Evolutionary conservation across 1,140 invertebrate species (phyloP).

Genomic region (Hylaeus anthracinus): DNA sequence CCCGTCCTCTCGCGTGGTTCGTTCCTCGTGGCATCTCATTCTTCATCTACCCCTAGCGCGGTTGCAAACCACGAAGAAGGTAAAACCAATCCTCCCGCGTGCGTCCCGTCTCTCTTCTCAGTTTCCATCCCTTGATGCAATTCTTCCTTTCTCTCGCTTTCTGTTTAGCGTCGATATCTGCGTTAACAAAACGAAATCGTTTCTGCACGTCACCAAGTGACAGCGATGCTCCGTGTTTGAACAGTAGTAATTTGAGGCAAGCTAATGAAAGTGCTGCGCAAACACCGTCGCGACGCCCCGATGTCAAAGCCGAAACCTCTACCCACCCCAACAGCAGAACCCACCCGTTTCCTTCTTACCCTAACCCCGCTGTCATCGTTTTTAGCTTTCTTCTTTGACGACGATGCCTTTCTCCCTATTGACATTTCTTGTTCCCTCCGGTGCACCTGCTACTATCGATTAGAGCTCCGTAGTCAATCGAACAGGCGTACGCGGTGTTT

Average conservation of each 20-base stretch:
- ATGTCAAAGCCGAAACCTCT: conserved; percentile 76
- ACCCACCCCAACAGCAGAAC: not conserved
- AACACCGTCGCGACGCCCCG: conserved; percentile 77
- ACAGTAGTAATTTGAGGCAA: conserved; percentile 80
- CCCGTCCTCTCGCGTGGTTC: conserved; percentile 54
- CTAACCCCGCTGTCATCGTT: conserved; percentile 10
- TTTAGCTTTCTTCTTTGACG: not conserved
- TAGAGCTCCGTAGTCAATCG: no score
- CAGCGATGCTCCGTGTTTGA: conserved; percentile 73
- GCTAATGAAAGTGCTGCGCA: conserved; percentile 80
- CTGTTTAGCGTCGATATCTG: conserved; percentile 73
- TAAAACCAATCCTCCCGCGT: not conserved
- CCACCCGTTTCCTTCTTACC: conserved; percentile 22
- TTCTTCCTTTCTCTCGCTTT: conserved; percentile 47
- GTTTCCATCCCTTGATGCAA: no score
- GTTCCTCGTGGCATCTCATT: conserved; percentile 20
- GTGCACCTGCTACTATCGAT: not conserved
- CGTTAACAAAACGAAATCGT: conserved; percentile 76
- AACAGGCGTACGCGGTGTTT: no score
- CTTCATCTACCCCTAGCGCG: conserved; percentile 32
- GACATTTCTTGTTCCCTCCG: conserved; percentile 42
- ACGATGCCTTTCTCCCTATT: conserved; percentile 44
- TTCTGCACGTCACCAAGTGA: conserved; percentile 60
- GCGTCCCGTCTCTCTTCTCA: conserved; percentile 22
- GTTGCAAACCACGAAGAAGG: conserved; percentile 26